Percentiles rank a stretch among this genome's conserved stretches.
Evolutionary conservation across 2,888 invertebrate genomes (phyloP).

Genomic region (Andrena bucephala): DNA sequence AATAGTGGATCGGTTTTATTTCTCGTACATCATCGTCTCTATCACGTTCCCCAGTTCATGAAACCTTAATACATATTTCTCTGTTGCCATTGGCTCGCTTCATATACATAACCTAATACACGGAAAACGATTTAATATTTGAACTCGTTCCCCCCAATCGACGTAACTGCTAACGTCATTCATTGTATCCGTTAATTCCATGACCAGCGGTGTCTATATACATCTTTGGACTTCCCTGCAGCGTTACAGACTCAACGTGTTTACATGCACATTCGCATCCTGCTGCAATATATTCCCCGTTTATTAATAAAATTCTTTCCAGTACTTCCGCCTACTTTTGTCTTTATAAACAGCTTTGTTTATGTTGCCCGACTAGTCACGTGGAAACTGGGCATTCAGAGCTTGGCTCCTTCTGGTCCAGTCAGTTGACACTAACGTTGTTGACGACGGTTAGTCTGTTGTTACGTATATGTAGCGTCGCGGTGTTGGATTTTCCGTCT

Average conservation of each 20-base stretch:
- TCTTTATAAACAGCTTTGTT: background rate
- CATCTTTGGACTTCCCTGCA: constrained; percentile 3
- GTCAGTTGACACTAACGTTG: constrained; percentile 13
- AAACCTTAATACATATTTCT: constrained; percentile 12
- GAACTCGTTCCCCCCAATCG: constrained; percentile 28
- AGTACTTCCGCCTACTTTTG: background rate
- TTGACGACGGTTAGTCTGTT: constrained; percentile 1
- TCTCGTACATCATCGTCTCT: background rate
- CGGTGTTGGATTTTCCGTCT: constrained; percentile 41
- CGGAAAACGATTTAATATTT: constrained; percentile 37
- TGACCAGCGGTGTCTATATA: background rate
- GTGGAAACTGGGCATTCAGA: background rate
- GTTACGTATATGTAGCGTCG: constrained; percentile 9
- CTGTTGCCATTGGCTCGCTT: constrained; percentile 15
- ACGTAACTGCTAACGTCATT: constrained; percentile 38
- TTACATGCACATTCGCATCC: background rate
- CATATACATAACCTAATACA: constrained; percentile 10
- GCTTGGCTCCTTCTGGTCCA: background rate
- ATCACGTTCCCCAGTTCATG: background rate
- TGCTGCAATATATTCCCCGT: background rate
- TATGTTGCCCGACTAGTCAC: constrained; percentile 6
- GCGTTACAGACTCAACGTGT: background rate
- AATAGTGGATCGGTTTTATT: background rate
- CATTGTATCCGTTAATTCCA: constrained; percentile 25
- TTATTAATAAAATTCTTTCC: background rate